Percentiles rank a stretch among this genome's conserved stretches.
Conservation (phyloP, 1,140 invertebrate genomes). For the Apis florea region DNA sequence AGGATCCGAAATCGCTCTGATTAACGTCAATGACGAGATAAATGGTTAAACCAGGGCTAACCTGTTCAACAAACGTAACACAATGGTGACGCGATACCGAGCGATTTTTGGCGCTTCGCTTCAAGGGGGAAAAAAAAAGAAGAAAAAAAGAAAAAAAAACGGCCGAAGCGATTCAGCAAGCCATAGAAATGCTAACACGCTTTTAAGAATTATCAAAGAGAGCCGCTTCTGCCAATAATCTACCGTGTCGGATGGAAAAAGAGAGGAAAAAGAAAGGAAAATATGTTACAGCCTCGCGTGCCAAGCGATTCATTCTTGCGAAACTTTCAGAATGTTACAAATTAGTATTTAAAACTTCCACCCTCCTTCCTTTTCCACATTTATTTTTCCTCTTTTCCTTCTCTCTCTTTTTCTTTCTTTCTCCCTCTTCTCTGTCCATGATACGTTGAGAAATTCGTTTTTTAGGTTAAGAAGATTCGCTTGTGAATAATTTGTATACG, state of each 20-base stretch:
- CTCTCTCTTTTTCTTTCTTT: not conserved
- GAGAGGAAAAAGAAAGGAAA: too few relatives aligned
- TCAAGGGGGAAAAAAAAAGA: too few relatives aligned
- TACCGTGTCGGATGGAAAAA: constrained; percentile 42
- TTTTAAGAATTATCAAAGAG: constrained; percentile 61
- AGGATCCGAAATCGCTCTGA: constrained; percentile 47
- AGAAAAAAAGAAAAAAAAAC: too few relatives aligned
- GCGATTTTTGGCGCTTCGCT: constrained; percentile 50
- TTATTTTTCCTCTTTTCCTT: not conserved
- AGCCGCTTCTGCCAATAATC: constrained; percentile 56
- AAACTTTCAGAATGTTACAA: constrained; percentile 39
- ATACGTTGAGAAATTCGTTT: not conserved
- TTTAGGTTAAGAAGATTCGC: too few relatives aligned
- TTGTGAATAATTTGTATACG: too few relatives aligned
- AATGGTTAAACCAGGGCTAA: constrained; percentile 60
- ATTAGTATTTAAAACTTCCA: constrained; percentile 28
- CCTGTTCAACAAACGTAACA: constrained; percentile 44
- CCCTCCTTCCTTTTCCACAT: not conserved
- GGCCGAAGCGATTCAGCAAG: constrained; percentile 53
- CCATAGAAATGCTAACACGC: constrained; percentile 66
- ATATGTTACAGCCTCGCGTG: constrained; percentile 56
- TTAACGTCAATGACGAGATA: constrained; percentile 64
- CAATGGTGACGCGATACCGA: constrained; percentile 49
- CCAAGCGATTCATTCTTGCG: constrained; percentile 39
- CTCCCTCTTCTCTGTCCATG: not conserved